These are phyloP conservation scores for Vanessa cardui DNA, from an alignment of 2,888 invertebrate species.

Conservation along the genomic window DNA sequence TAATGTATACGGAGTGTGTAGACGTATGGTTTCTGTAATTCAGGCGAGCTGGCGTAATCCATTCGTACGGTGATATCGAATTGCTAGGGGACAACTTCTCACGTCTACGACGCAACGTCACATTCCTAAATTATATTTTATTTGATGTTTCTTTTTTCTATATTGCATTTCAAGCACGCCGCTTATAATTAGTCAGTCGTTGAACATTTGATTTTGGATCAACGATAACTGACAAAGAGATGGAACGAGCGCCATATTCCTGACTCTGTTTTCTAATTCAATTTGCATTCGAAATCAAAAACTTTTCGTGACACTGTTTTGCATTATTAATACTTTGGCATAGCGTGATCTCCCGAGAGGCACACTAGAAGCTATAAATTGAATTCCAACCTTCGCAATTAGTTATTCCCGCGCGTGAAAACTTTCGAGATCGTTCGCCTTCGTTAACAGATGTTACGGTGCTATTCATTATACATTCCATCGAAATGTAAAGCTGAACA, in stretches of 20 bases:
- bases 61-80: conserved; percentile 69
- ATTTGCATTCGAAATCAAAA: conserved; percentile 82
- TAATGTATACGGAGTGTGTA: conserved; percentile 70
- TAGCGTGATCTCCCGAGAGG: conserved; percentile 79
- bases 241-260: conserved; percentile 66
- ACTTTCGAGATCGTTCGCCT: conserved; percentile 83
- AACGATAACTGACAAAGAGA: conserved; percentile 65
- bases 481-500: conserved; percentile 82
- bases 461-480: conserved; percentile 83
- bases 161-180: neutral
- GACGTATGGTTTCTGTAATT: conserved; percentile 81
- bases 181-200: conserved; percentile 8
- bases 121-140: neutral
- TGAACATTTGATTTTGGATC: conserved; percentile 60
- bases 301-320: conserved; percentile 83
- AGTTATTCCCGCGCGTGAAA: conserved; percentile 83
- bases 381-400: conserved; percentile 83
- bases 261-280: conserved; percentile 80
- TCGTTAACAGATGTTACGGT: conserved; percentile 83
- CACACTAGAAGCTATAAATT: conserved; percentile 82
- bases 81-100: conserved; percentile 71
- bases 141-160: neutral
- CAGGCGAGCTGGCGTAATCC: conserved; percentile 75
- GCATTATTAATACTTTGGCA: conserved; percentile 82
- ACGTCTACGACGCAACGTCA: conserved; percentile 47